Conservation (phyloP, 2,888 invertebrate species). For the Smittia sp. region DNA sequence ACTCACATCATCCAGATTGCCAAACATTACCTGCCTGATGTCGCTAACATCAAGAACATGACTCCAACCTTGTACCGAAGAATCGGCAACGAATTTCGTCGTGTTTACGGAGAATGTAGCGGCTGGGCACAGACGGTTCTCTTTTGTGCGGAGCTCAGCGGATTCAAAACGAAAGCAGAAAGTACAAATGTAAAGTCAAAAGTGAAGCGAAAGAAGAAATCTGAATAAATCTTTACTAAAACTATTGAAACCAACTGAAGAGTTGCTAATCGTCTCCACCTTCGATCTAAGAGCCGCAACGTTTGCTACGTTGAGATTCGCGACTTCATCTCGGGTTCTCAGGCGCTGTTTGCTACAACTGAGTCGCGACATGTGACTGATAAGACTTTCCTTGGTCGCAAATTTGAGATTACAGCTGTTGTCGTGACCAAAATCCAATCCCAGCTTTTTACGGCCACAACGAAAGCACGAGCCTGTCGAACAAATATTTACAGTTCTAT, state of each 20-base stretch:
- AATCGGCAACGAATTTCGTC: conserved; percentile 77
- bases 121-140: conserved; percentile 94
- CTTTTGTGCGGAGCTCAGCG: conserved; percentile 18
- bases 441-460: no score
- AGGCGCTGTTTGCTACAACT: no score
- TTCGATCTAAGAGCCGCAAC: background rate
- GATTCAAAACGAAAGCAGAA: background rate
- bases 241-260: background rate
- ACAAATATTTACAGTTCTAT: no score
- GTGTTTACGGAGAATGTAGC: conserved; percentile 78
- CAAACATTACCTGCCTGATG: conserved; percentile 73
- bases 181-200: background rate
- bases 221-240: background rate
- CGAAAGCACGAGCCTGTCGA: no score
- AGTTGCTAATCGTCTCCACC: background rate
- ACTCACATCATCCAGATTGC: conserved; percentile 95
- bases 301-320: background rate
- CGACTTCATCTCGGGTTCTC: no score
- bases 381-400: no score
- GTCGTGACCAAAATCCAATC: no score
- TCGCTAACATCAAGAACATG: conserved; percentile 66
- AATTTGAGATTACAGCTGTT: no score
- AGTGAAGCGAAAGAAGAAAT: background rate
- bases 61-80: conserved; percentile 81
- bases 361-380: no score